These are phyloP conservation scores for Sylvia borin DNA, from an alignment of 2,797 vertebrate species.

Conservation along the genomic window DNA sequence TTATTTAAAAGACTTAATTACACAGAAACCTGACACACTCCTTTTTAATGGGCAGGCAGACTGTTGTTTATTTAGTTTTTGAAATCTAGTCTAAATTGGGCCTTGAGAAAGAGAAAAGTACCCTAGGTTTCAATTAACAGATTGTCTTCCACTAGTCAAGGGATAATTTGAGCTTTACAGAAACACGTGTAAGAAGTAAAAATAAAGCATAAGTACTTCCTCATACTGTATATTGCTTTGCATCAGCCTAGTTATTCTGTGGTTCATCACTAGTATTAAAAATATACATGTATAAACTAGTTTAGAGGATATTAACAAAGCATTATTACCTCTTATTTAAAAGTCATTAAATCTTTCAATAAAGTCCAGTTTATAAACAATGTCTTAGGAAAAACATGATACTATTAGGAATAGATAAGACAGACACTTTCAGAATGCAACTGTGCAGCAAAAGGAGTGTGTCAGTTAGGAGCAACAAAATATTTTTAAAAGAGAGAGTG, in stretches of 20 bases:
- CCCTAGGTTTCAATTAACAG: slow-evolving; percentile 77
- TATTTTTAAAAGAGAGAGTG: slow-evolving; percentile 26
- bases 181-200: slow-evolving; percentile 70
- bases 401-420: not conserved
- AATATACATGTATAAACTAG: not conserved
- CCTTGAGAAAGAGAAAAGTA: slow-evolving; percentile 64
- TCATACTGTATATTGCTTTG: slow-evolving; percentile 25
- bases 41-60: slow-evolving; percentile 74
- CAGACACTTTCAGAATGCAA: not conserved
- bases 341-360: not conserved
- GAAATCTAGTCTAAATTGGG: slow-evolving; percentile 76
- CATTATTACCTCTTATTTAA: not conserved
- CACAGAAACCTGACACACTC: slow-evolving; percentile 77
- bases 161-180: slow-evolving; percentile 74
- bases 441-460: not conserved
- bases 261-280: not conserved
- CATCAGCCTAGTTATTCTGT: not conserved
- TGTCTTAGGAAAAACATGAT: not conserved
- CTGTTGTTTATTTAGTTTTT: slow-evolving; percentile 79
- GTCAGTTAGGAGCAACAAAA: not conserved
- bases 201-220: slow-evolving; percentile 65
- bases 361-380: not conserved
- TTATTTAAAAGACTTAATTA: slow-evolving; percentile 77
- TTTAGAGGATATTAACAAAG: slow-evolving; percentile 5
- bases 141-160: slow-evolving; percentile 71